Evolutionary conservation across 2,797 vertebrate species (phyloP).

Genomic region (Characodon lateralis): DNA sequence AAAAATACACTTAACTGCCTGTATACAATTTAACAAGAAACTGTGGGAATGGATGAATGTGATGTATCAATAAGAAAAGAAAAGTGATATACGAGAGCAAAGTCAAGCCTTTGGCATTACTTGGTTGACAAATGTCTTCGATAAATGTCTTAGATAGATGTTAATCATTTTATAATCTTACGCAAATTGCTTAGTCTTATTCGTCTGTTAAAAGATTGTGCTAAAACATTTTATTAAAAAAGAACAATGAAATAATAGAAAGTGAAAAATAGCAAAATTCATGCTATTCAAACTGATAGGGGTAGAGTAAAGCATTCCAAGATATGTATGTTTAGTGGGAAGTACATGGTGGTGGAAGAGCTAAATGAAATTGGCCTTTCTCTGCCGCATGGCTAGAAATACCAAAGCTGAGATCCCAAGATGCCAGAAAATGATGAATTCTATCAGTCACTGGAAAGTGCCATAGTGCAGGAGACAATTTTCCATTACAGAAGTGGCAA

Average conservation of each 20-base stretch:
- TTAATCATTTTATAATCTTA: neutral
- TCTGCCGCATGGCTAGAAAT: conserved; percentile 52
- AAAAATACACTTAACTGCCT: neutral
- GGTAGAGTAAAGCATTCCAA: conserved; percentile 54
- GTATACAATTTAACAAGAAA: neutral
- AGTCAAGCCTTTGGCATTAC: neutral
- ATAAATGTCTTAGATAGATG: neutral
- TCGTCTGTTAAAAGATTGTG: neutral
- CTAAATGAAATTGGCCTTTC: conserved; percentile 72
- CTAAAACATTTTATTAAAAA: neutral
- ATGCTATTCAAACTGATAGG: conserved; percentile 20
- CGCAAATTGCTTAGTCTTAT: neutral
- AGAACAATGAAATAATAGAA: neutral
- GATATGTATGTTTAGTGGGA: conserved; percentile 63
- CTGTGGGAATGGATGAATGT: neutral
- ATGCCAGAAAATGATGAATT: conserved; percentile 78
- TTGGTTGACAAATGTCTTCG: neutral
- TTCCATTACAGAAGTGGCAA: conserved; percentile 78
- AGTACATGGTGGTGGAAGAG: conserved; percentile 47
- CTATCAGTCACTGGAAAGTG: conserved; percentile 78
- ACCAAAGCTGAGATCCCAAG: conserved; percentile 61
- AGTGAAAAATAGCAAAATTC: neutral
- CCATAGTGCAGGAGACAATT: conserved; percentile 74
- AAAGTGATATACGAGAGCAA: neutral
- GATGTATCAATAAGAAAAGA: neutral